These are phyloP conservation scores for Pristionchus exspectatus DNA, from an alignment of 2,888 invertebrate genomes.

Conservation along the genomic window DNA sequence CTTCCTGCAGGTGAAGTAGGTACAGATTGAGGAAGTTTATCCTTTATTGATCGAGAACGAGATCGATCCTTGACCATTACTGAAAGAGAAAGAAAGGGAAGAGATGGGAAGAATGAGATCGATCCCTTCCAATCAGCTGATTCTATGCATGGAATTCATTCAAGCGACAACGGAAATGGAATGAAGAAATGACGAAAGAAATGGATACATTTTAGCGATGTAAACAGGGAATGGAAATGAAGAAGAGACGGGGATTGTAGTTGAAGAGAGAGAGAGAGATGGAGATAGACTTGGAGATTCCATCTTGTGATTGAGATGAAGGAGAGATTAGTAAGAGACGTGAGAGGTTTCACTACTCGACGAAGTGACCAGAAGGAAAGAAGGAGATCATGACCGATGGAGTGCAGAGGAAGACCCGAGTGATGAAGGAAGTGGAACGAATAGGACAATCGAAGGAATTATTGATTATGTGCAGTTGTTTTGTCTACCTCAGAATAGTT, in stretches of 20 bases:
- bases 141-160: neutral
- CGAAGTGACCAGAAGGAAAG: neutral
- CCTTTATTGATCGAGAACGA: slow-evolving; percentile 46
- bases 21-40: slow-evolving; percentile 62
- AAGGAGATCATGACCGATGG: neutral
- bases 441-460: neutral
- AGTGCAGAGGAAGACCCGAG: neutral
- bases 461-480: neutral
- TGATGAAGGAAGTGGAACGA: neutral
- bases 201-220: neutral
- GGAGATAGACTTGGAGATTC: slow-evolving; percentile 33
- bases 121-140: slow-evolving; percentile 16
- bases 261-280: neutral
- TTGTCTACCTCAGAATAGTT: neutral
- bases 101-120: neutral
- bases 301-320: slow-evolving; percentile 47
- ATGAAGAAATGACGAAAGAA: slow-evolving; percentile 39
- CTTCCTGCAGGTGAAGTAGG: slow-evolving; percentile 68
- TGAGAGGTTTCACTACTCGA: slow-evolving; percentile 18
- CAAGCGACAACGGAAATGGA: neutral
- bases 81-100: neutral
- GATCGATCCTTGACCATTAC: slow-evolving; percentile 25
- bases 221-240: slow-evolving; percentile 34
- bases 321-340: neutral
- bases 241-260: slow-evolving; percentile 22